Evolutionary conservation across 2,113 vertebrate genomes (phyloP), one percentile per base, ranked within the genome.

Genomic region (Steatornis caripensis): DNA sequence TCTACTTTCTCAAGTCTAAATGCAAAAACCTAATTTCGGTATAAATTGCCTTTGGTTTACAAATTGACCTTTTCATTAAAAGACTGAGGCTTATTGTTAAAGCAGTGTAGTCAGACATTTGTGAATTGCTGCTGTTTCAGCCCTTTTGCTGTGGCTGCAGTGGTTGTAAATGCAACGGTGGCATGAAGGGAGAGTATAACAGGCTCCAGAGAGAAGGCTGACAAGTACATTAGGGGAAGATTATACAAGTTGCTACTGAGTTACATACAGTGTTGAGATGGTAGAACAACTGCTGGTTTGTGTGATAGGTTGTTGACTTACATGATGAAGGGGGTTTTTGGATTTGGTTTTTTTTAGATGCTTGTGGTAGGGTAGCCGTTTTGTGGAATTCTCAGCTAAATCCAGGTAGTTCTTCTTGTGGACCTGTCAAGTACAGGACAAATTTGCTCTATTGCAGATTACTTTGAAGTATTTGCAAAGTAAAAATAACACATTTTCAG

Each of bases 311-410:
- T 79, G 34, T 26, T 90, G 48, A 43, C 10, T 90, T 76, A 16
- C 6, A 55, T 0, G 1, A 36, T 72, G 30, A 79, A 71, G 12
- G 8, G 3, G 0, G 1, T 14, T 32, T 65, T 37, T 14, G 2
- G 2, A 6, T 68, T 68, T 30, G 26, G 15, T 15, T 6, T 66
- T 72, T 57, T 75, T 76, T 58, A 69, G n/a, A 16, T 65, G 43
- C 15, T 78, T 90, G 24, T 32, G 39, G 34, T 17, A 79, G 49
- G 22, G 11, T 55, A 27, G 21, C 14, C 20, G 85, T 80, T 36
- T 69, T 84, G 45, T 77, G 58, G 34, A 53, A 24, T 76, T 84
- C 27, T 72, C 6, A 20, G 17, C 39, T 39, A 54, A 53, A 66
- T 58, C 29, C 1, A 0, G 36, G 13, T 30, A 41, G 17, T 84